Evolutionary conservation across 2,888 invertebrate species (phyloP), one percentile per base, ranked within the genome.

Genomic region (Ectemnius continuus): DNA sequence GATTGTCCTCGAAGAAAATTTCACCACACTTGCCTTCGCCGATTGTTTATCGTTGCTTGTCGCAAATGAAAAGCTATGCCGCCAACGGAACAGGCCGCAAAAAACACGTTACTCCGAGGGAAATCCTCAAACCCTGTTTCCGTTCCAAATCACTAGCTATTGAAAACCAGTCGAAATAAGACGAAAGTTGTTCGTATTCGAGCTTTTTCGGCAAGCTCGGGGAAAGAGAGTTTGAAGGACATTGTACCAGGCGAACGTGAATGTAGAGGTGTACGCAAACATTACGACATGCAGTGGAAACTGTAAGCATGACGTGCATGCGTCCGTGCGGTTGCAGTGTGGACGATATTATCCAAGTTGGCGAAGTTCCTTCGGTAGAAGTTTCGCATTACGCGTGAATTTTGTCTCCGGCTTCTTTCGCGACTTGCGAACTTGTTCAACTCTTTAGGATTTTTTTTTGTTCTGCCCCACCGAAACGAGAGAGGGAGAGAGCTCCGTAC

Each of bases 11-110:
- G 61, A 68, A 73, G 70, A 13, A 52, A 78, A 78, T 79, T 80
- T 78, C 84, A 87, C 85, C 88, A 87, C 88, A 90, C 87, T 90
- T 90, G 90, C 90, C 90, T 90, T 90, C 83, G 88, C 89, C 90
- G 89, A 90, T 89, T 87, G 84, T 80, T 87, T 81, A 85, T 81
- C 84, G 88, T 90, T 89, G 90, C 90, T 90, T 90, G 89, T 88
- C 85, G 67, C 64, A 67, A 73, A 73, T 60, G 59, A 45, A 74
- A 61, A 66, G 68, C 56, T 67, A 59, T 16, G 26, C 59, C 16
- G 61, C 36, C 46, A 63, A 61, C 66, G 45, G 66, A 52, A 36
- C 36, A 66, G 69, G 46, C 66, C 58, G 46, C 63, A 52, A 67
- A 46, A 64, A 64, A 67, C 57, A 65, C 61, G 45, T 61, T 11